Base-by-base conservation (phyloP, 2,113 vertebrate genomes). In the Gallinago jamesoni region DNA sequence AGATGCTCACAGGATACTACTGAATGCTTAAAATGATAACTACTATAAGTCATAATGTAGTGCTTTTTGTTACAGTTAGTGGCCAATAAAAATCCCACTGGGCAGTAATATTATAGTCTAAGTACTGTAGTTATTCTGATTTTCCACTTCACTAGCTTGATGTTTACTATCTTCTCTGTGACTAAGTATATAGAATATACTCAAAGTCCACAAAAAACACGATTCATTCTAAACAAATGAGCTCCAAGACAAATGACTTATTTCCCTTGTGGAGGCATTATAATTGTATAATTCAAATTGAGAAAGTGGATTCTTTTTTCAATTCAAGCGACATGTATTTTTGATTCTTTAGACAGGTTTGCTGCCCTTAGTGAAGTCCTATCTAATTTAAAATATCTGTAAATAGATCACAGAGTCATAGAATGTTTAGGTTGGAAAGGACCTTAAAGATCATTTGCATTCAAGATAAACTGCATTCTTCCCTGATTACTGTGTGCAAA, bases 141-240 rank as follows among this genome's bases (percentile, higher is more conserved):
- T 98, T 98, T 97, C 90, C 72, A 94, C 64, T 93, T 97, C 91
- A 96, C 33, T 97, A 74, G 6, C 33, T 97, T 96, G 57, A 95
- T 89, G 25, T 55, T 97, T 84, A 63, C 53, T 77, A 11, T 63
- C 95, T 68, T 59, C 48, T 95, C 12, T 90, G 57, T 86, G 33
- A 72, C 77, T 87, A 91, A 95, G 72, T 91, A 78, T 33, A 90
- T 39, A 70, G 69, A 87, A 96, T 62, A 91, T 60, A 73, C 27
- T 68, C 56, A 83, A 93, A 95, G 75, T 75, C n/a, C 69, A 92
- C 87, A 87, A 94, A 93, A 75, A 47, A 2, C 35, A 59, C 47
- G 13, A 87, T 68, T 41, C 63, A 72, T 91, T 94, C 57, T 87
- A 69, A 92, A 66, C 25, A 94, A 96, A 91, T 85, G 14, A 86